These are phyloP conservation scores for Drosophila sucinea DNA, from an alignment of 1,140 invertebrate species.

Conservation along the genomic window DNA sequence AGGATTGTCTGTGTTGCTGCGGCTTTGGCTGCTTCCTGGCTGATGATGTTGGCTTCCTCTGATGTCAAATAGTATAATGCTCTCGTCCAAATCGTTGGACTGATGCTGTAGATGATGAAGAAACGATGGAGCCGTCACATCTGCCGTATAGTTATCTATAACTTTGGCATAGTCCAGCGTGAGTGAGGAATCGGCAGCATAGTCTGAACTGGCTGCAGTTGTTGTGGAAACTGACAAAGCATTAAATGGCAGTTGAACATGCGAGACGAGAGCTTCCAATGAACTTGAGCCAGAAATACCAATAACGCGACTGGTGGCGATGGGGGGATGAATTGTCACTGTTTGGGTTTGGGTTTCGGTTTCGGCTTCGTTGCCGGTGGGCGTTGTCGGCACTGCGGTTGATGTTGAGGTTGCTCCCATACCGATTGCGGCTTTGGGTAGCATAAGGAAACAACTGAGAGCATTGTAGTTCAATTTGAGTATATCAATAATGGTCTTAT, in stretches of 20 bases:
- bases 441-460: constrained; percentile 72
- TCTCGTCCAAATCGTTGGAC: constrained; percentile 59
- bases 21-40: background rate
- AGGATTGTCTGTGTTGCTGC: background rate
- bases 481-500: constrained; percentile 77
- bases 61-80: constrained; percentile 75
- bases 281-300: constrained; percentile 68
- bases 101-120: constrained; percentile 50
- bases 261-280: constrained; percentile 64
- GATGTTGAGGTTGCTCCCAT: constrained; percentile 34
- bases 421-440: constrained; percentile 59
- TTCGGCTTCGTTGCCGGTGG: constrained; percentile 29
- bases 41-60: constrained; percentile 41
- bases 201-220: constrained; percentile 54
- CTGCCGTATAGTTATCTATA: constrained; percentile 45
- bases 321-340: constrained; percentile 3
- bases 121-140: constrained; percentile 48
- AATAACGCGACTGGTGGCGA: constrained; percentile 14
- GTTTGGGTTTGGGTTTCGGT: constrained; percentile 22
- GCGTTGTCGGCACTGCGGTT: constrained; percentile 21
- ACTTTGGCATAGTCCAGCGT: constrained; percentile 56
- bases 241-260: constrained; percentile 40
- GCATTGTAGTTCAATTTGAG: constrained; percentile 78
- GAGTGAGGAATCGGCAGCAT: constrained; percentile 54
- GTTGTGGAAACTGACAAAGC: constrained; percentile 55